These are phyloP conservation scores for Gadus macrocephalus DNA, from an alignment of 2,113 vertebrate species.

Conservation along the genomic window DNA sequence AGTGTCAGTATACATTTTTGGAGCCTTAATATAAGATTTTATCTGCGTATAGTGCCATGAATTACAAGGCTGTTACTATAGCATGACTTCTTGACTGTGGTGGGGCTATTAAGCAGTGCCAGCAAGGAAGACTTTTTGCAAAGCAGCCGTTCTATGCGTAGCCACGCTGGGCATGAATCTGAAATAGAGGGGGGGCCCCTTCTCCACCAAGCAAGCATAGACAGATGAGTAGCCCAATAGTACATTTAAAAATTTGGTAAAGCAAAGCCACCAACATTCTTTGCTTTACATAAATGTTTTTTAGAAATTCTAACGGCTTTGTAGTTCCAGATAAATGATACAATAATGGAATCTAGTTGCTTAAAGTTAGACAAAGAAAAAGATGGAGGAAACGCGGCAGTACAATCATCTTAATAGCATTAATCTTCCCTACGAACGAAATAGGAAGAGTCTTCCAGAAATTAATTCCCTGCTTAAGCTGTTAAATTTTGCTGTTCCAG, in stretches of 20 bases:
- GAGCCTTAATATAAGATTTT: no score
- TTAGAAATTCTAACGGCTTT: not conserved
- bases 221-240: not conserved
- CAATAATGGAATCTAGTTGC: not conserved
- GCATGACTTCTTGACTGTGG: not conserved
- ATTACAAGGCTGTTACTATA: not conserved
- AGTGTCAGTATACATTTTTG: no score
- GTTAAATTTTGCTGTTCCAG: no score
- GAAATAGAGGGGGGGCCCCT: not conserved
- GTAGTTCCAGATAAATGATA: not conserved
- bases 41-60: not conserved
- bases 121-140: no score
- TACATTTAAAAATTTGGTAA: not conserved
- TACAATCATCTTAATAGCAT: not conserved
- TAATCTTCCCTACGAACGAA: not conserved
- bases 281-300: not conserved
- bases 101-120: no score
- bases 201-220: not conserved
- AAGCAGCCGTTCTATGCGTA: no score
- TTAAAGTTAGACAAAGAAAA: no score
- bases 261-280: not conserved
- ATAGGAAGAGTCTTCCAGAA: not conserved
- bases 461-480: not conserved
- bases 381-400: not conserved
- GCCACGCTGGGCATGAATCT: not conserved